Evolutionary conservation across 2,888 invertebrate genomes (phyloP), one percentile per base, ranked within the genome.

Genomic region (Carcina quercana): DNA sequence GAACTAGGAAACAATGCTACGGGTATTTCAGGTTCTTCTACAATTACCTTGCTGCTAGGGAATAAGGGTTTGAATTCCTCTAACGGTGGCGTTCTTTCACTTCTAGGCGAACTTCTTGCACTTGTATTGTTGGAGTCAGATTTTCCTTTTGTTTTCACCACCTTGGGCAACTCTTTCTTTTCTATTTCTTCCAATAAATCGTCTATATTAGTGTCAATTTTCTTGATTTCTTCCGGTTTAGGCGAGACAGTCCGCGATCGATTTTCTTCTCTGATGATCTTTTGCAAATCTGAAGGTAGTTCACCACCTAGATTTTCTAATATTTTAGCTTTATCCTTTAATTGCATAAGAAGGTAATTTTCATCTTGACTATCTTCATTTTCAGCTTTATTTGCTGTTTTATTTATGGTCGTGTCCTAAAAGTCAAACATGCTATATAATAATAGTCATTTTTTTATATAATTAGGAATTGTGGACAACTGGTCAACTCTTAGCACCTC

Each of bases 291-390:
- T 13, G 66, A 66, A 0, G 86, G 86, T 36, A 86, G 47, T 47
- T 86, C 82, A 0, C 86, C 86, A 1, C 86, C 87, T 0, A 86
- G 59, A 43, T 84, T 84, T 51, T 86, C 83, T 34, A 87, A 51
- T 15, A 86, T 43, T 43, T 74, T 78, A 0, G 86, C 86, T 62
- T 86, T 83, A 34, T 80, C 76, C 53, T 80, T 84, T 20, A 87
- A 47, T 47, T 59, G 64, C 35, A 61, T 55, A n/a, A 80, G 45
- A n/a, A 84, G 43, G 2, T 41, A 34, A 17, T 47, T 58, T 49
- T 84, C 85, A 26, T 82, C 82, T 53, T 75, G 67, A 36, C 52
- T 67, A 3, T 78, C 76, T 19, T 78, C 79, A 27, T 47, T 48
- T 6, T 68, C 68, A n/a, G 30, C 44, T 2, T 35, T 19, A 42